phyloP scores from a whole-genome alignment of 2,797 vertebrate genomes.

The Denticeps clupeoides region DNA sequence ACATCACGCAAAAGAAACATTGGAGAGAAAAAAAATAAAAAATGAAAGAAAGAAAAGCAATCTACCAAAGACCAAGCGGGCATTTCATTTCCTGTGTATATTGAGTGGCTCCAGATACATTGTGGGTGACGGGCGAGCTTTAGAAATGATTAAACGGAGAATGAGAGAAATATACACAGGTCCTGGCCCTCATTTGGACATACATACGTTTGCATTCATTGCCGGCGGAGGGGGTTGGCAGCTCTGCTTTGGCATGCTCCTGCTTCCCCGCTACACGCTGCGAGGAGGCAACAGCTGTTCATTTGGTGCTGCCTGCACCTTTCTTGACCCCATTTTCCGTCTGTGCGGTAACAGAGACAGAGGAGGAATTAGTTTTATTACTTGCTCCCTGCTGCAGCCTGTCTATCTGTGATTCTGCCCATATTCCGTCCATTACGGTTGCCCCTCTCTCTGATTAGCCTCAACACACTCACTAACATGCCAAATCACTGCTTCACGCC shows the following conservation, averaged over 20 bases:
- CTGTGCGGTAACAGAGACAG: conserved; percentile 73
- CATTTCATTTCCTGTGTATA: conserved; percentile 53
- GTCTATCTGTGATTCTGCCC: conserved; percentile 96
- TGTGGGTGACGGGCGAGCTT: conserved; percentile 39
- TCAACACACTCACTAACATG: conserved; percentile 98
- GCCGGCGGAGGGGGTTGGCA: conserved; percentile 26
- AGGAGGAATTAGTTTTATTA: conserved; percentile 97
- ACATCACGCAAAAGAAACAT: conserved; percentile 36
- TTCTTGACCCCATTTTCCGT: conserved; percentile 88
- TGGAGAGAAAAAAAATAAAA: conserved; percentile 22
- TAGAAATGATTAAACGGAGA: conserved; percentile 41
- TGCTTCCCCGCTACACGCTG: conserved; percentile 60
- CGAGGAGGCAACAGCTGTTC: conserved; percentile 82
- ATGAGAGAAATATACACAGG: conserved; percentile 56
- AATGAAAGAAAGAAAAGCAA: no score
- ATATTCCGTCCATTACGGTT: conserved; percentile 98
- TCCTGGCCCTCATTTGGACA: conserved; percentile 65
- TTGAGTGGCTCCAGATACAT: conserved; percentile 39
- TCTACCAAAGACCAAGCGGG: conserved; percentile 44
- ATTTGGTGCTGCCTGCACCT: conserved; percentile 79
- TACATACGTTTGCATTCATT: conserved; percentile 62
- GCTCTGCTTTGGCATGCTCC: conserved; percentile 35
- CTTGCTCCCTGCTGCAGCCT: conserved; percentile 67
- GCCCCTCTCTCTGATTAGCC: conserved; percentile 92
- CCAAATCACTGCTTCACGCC: conserved; percentile 93